These are phyloP conservation scores for Contarinia nasturtii DNA, from an alignment of 1,140 invertebrate genomes.

Conservation along the genomic window DNA sequence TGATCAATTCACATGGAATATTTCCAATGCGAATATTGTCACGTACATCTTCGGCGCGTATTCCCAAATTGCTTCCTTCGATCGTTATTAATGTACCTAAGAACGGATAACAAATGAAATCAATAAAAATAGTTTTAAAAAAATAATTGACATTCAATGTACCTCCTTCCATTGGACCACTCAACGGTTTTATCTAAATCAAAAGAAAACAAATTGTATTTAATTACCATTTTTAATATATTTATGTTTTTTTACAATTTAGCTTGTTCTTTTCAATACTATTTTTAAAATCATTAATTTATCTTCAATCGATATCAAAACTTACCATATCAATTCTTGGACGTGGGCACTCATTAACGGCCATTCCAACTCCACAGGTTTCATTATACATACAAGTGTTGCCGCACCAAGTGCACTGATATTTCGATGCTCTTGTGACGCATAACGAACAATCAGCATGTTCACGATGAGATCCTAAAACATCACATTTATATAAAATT, in stretches of 20 bases:
- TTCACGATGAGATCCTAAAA: constrained; percentile 75
- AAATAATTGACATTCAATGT: too few relatives aligned
- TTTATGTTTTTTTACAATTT: too few relatives aligned
- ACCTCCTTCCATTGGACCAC: constrained; percentile 89
- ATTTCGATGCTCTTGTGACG: constrained; percentile 69
- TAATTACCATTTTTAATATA: too few relatives aligned
- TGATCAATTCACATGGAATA: constrained; percentile 68
- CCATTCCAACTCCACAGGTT: constrained; percentile 38
- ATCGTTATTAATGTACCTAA: constrained; percentile 92
- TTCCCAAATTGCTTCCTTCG: constrained; percentile 85
- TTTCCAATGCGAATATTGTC: constrained; percentile 83
- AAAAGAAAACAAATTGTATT: constrained; percentile 32
- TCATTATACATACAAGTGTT: constrained; percentile 70
- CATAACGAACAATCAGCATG: constrained; percentile 89
- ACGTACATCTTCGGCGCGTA: constrained; percentile 72
- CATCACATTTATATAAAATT: constrained; percentile 85
- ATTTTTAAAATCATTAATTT: too few relatives aligned
- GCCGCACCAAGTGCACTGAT: constrained; percentile 83
- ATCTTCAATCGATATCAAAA: too few relatives aligned
- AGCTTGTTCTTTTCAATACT: too few relatives aligned
- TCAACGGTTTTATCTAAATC: constrained; percentile 59
- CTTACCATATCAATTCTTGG: constrained; percentile 69
- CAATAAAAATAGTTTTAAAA: too few relatives aligned
- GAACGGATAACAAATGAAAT: too few relatives aligned
- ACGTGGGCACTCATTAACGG: constrained; percentile 66